These are phyloP conservation scores for Scaptomyza parva DNA, from an alignment of 2,888 invertebrate genomes.

Conservation along the genomic window DNA sequence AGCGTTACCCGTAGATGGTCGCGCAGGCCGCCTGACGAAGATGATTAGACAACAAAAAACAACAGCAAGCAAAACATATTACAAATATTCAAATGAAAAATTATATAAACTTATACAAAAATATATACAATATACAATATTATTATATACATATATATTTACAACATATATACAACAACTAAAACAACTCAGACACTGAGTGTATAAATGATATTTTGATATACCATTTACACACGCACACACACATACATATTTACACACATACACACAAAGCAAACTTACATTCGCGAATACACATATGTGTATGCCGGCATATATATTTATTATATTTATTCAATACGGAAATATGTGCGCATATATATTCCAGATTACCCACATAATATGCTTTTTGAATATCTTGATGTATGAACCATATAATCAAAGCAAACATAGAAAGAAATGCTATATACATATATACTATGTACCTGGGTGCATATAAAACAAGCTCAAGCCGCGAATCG, in stretches of 20 bases:
- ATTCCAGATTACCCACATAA: constrained; percentile 10
- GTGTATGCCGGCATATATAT: constrained; percentile 21
- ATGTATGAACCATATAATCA: constrained; percentile 15
- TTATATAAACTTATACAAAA: neutral
- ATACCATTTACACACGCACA: constrained; percentile 11
- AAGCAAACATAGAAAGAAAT: neutral
- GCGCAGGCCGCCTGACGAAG: constrained; percentile 5
- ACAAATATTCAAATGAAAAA: neutral
- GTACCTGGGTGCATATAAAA: constrained; percentile 3
- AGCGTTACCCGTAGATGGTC: constrained; percentile 15
- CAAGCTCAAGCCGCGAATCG: neutral
- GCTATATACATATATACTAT: constrained; percentile 1
- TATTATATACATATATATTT: neutral
- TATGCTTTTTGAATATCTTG: constrained; percentile 13
- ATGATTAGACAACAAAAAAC: neutral
- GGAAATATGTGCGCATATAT: constrained; percentile 18
- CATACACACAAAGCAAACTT: neutral
- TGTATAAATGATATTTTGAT: constrained; percentile 40
- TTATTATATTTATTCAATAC: constrained; percentile 6
- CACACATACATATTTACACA: constrained; percentile 2
- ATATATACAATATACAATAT: neutral
- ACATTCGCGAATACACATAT: neutral
- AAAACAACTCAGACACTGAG: neutral
- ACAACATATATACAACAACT: neutral
- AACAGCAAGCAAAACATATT: constrained; percentile 1